phyloP scores from a whole-genome alignment of 2,888 invertebrate species.

The Parnassius orleans region DNA sequence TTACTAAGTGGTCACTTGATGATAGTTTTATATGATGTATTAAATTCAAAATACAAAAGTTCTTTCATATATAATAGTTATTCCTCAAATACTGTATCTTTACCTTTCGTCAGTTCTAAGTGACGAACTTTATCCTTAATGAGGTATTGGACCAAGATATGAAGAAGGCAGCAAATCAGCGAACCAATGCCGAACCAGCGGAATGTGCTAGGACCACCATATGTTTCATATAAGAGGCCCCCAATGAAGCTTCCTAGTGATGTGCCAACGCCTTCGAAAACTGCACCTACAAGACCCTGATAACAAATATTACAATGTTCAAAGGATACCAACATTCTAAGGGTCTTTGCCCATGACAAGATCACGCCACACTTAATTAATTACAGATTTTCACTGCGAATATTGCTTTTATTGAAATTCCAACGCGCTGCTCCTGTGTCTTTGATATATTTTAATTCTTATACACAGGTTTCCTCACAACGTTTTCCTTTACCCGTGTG shows the following conservation, averaged over 20 bases:
- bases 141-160: constrained; percentile 75
- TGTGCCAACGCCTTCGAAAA: constrained; percentile 93
- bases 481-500: too few species aligned
- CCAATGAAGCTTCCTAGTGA: constrained; percentile 89
- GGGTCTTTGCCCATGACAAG: too few species aligned
- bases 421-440: too few species aligned
- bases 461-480: too few species aligned
- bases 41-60: not conserved
- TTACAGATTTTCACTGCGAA: too few species aligned
- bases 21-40: constrained; percentile 3
- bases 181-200: constrained; percentile 86
- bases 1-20: not conserved
- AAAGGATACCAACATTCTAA: too few species aligned
- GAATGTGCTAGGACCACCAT: constrained; percentile 86
- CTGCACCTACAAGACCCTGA: constrained; percentile 90
- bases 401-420: too few species aligned
- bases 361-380: too few species aligned
- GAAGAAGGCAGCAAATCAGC: constrained; percentile 81
- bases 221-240: constrained; percentile 84
- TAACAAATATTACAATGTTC: constrained; percentile 34
- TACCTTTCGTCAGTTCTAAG: constrained; percentile 55
- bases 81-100: constrained; percentile 35
- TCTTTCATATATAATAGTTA: not conserved
- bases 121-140: constrained; percentile 44
- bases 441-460: too few species aligned